Base-by-base conservation (phyloP, 2,888 invertebrate genomes). In the Lymantria monacha region DNA sequence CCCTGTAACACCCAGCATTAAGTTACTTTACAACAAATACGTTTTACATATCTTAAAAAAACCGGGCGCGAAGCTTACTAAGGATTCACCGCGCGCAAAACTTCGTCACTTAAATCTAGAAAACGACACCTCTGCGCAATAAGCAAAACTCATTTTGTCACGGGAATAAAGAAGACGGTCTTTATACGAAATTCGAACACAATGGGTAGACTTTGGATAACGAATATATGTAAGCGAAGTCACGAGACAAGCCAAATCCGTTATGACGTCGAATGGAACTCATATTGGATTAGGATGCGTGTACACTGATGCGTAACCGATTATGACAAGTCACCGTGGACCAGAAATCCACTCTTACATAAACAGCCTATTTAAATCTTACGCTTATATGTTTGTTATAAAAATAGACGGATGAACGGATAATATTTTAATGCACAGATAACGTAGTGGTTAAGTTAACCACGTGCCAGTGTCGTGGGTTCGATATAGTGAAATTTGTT, bases 91-190 rank as follows among this genome's bases (percentile, higher is more conserved):
- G 50, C 55, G 58, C 55, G 55, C 57, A 47, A 55, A 66, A 57
- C 59, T 57, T 59, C 40, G 51, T 52, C 51, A 51, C 47, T 59
- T 49, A 59, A 43, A 53, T 54, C 53, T 49, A 49, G 33, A 14
- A 11, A 33, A 22, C 40, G 30, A 33, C 42, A 15, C 43, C 37
- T 31, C 38, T 30, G 22, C 44, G 57, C 61, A 62, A 61, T 63
- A 68, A 63, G 65, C 53, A 65, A 59, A 76, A 66, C 72, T 76
- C 70, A 76, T 79, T 78, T 75, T 61, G 62, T 68, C 63, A 62
- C 55, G 53, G 51, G 57, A 65, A 72, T 78, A 76, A 78, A 75
- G 68, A 70, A 62, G 54, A 48, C 48, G 47, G 54, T 59, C 63
- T 60, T 62, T 66, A 69, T 66, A 57, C 42, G 48, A 59, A 55